Percentiles rank a stretch among this genome's conserved stretches.
Evolutionary conservation across 1,140 invertebrate genomes (phyloP).

Genomic region (Pseudomyrmex sp.): DNA sequence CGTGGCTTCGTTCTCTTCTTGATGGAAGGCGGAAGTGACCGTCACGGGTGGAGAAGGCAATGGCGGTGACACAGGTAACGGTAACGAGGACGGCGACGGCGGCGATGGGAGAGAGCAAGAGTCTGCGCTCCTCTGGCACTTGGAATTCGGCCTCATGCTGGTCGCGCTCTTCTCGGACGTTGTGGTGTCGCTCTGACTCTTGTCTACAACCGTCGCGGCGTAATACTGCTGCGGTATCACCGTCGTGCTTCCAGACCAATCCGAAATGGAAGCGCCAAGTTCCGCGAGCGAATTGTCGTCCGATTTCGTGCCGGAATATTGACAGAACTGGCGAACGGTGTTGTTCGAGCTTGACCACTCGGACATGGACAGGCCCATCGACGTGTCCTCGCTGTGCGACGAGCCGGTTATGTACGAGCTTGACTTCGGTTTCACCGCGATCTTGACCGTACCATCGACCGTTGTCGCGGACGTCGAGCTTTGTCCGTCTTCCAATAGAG

Average conservation of each 20-base stretch:
- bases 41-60: conserved; percentile 42
- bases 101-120: conserved; percentile 60
- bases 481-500: conserved; percentile 81
- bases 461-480: conserved; percentile 86
- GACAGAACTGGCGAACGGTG: conserved; percentile 90
- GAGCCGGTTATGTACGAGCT: conserved; percentile 89
- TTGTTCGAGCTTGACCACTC: conserved; percentile 94
- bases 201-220: conserved; percentile 75
- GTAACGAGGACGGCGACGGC: conserved; percentile 24
- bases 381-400: conserved; percentile 93
- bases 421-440: conserved; percentile 90
- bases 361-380: conserved; percentile 92
- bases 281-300: conserved; percentile 87
- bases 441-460: conserved; percentile 91
- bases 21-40: not conserved
- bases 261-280: conserved; percentile 86
- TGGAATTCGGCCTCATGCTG: conserved; percentile 81
- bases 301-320: conserved; percentile 87
- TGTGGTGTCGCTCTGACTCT: conserved; percentile 83
- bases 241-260: conserved; percentile 86
- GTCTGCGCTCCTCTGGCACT: conserved; percentile 73
- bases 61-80: conserved; percentile 38
- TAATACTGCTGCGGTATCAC: conserved; percentile 83
- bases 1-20: not conserved
- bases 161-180: conserved; percentile 82